Base-by-base conservation (phyloP, 2,113 vertebrate species). In the Thamnaconus septentrionalis region DNA sequence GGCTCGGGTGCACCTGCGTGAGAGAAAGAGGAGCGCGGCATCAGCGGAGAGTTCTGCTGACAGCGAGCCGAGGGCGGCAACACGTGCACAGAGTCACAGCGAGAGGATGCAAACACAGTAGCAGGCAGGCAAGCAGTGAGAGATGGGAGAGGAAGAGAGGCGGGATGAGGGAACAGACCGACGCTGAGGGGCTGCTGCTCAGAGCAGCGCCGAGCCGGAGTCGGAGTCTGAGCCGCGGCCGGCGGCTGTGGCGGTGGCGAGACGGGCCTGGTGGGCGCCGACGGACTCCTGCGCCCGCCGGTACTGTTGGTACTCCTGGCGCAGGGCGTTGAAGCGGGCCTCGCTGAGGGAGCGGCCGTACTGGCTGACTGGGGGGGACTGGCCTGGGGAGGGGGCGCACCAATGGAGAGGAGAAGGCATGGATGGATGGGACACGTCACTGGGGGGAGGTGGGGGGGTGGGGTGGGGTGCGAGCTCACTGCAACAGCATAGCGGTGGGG, bases 231-330 rank as follows among this genome's bases (percentile, higher is more conserved):
- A 86, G 63, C 85, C 83, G 40, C 79, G 76, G 76, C 80, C 82
- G 44, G 73, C 56, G 69, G 54, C 41, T 67, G 79, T 76, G 76
- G 79, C 82, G 44, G 73, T 57, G 69, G 54, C 41, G 69, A 63
- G 70, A 67, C 75, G 59, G 69, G 83, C 80, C 53, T 85, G 77
- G 56, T 54, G 80, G 78, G 82, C 58, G 72, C 72, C 74, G 59
- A 59, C 53, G 79, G 83, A 83, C 39, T 86, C 81, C 81, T 86
- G 89, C 66, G 84, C 71, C 48, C 78, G 87, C 57, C 85, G 85
- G 83, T 89, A 91, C 75, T 91, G 79, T 53, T 91, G 88, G 79
- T 90, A 93, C 76, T 93, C 92, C 80, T 85, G 87, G 11, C 90
- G 90, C 39, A 93, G 87, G 60, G 91, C 91, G 63, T 86, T 88